These are phyloP conservation scores for Pseudomyrmex gracilis DNA, from an alignment of 1,140 invertebrate species.

Conservation along the genomic window DNA sequence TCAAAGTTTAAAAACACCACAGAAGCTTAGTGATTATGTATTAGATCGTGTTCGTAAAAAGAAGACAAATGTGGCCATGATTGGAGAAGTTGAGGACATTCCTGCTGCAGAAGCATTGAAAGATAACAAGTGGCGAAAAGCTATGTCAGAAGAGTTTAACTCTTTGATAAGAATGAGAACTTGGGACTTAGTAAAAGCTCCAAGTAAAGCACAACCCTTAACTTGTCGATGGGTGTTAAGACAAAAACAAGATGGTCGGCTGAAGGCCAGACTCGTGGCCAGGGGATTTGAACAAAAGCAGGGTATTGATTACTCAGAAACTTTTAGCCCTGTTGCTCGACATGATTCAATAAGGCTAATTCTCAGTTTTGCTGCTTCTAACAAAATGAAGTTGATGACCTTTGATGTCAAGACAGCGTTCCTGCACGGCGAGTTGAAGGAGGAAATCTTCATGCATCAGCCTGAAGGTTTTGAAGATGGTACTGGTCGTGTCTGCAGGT, in stretches of 20 bases:
- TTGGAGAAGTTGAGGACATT: background rate
- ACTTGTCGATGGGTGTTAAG: background rate
- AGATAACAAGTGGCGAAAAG: background rate
- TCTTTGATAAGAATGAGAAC: background rate
- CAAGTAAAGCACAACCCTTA: background rate
- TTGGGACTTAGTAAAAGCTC: background rate
- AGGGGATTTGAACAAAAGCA: background rate
- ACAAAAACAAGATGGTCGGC: background rate
- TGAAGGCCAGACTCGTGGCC: background rate
- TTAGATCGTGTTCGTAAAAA: no score
- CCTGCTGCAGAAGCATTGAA: background rate
- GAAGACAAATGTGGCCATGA: background rate
- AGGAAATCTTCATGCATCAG: background rate
- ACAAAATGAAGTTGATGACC: background rate
- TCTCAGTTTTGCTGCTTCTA: background rate
- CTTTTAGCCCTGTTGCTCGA: background rate
- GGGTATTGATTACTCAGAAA: background rate
- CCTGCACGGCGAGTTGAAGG: background rate
- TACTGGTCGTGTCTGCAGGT: background rate
- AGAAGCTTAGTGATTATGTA: no score
- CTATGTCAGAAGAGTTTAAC: background rate
- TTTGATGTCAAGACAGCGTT: conserved; percentile 1
- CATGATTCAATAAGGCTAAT: background rate
- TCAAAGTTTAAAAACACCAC: no score
- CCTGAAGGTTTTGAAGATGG: background rate